Evolutionary conservation across 1,140 invertebrate species (phyloP), one percentile per base, ranked within the genome.

Genomic region (Hycleus phaleratus): DNA sequence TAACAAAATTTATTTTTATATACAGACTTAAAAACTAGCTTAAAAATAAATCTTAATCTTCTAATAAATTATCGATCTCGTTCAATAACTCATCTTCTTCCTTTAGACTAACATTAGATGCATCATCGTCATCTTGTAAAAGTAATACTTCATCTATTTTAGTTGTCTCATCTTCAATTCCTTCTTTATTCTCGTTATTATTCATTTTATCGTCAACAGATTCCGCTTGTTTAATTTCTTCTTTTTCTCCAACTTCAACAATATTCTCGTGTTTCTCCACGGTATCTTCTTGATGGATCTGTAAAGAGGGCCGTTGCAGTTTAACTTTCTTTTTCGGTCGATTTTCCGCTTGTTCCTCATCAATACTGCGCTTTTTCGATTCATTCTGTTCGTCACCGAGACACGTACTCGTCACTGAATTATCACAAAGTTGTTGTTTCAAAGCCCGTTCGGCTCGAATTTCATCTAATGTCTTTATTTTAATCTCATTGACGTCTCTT

Each of bases 381-480:
- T 63, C 18, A 46, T 47, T 32, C 24, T 50, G 38, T 32, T 48
- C 60, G 39, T 59, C 60, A 43, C 26, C 47, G 11, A 18, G 18
- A 18, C 18, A 18, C 18, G 58, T 61, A 61, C 67, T 69, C 12
- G 46, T 66, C 4, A 68, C 66, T 63, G 67, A 62, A 42, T 58
- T 38, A 38, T 65, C 68, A 6, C 49, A 56, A 26, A 46, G 26
- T 51, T 39, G 56, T 47, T 44, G 26, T 61, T 59, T 60, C 50
- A 53, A 42, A 52, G 38, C 53, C 53, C 61, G 58, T 61, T 72
- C 70, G 0, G 69, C 68, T 3, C 69, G 59, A 26, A 73, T 73
- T 64, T 73, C 71, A 1, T 62, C 70, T 25, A 73, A 64, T 7
- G 71, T 73, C 58, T 73, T 73, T 40, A 73, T 68, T 67, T 72